Conservation (phyloP, 2,113 vertebrate genomes). For the Mormoops blainvillei region DNA sequence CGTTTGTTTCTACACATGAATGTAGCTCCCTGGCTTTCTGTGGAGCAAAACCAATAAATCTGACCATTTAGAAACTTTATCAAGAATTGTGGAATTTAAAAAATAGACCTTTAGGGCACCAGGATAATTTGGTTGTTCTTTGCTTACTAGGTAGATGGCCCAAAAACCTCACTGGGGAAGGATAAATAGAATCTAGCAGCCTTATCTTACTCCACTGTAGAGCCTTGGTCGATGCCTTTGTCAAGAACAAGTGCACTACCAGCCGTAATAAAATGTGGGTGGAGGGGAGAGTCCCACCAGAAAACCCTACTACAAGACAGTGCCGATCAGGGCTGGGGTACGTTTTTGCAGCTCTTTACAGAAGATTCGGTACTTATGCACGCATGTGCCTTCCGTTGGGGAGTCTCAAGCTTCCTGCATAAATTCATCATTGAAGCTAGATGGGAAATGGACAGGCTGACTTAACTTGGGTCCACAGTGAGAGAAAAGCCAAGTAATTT, state of each 20-base stretch:
- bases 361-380: background rate
- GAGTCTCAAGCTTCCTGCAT: slow-evolving; percentile 21
- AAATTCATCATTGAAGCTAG: background rate
- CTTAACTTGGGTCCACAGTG: background rate
- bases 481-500: slow-evolving; percentile 16
- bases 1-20: background rate
- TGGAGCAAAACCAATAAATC: background rate
- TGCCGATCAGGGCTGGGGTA: background rate
- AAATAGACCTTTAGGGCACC: background rate
- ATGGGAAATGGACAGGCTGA: slow-evolving; percentile 46
- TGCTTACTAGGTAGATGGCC: slow-evolving; percentile 25
- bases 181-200: background rate
- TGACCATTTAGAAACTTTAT: slow-evolving; percentile 12
- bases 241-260: background rate
- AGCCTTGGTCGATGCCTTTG: background rate
- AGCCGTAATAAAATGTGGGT: background rate
- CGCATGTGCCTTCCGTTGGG: background rate
- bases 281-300: background rate
- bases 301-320: background rate
- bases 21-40: background rate
- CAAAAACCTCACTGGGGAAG: background rate
- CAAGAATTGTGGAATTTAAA: background rate
- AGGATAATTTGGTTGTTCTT: slow-evolving; percentile 40
- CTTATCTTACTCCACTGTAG: background rate
- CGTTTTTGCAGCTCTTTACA: background rate